These are phyloP conservation scores for Pyralis farinalis DNA, from an alignment of 2,888 invertebrate genomes.

Conservation along the genomic window DNA sequence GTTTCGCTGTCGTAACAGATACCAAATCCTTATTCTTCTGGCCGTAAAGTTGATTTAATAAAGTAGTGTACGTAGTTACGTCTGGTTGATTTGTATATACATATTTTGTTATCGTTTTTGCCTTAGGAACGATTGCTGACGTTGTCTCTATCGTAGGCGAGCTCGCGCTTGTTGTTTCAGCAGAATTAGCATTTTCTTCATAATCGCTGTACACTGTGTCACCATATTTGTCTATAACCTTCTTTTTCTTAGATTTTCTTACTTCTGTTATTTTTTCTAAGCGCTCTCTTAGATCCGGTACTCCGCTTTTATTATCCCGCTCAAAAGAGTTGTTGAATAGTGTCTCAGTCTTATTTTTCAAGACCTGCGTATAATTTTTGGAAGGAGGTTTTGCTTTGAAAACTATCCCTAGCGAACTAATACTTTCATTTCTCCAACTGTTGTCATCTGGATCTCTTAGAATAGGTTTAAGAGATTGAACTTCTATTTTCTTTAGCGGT, in stretches of 20 bases:
- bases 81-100: not conserved
- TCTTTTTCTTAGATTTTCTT: slow-evolving; percentile 63
- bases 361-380: slow-evolving; percentile 65
- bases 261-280: slow-evolving; percentile 67
- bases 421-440: slow-evolving; percentile 73
- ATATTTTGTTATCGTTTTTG: not conserved
- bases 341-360: slow-evolving; percentile 68
- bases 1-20: slow-evolving; percentile 26
- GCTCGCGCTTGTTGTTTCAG: slow-evolving; percentile 28
- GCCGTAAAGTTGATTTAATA: not conserved
- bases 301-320: slow-evolving; percentile 44
- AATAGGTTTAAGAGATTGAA: slow-evolving; percentile 54
- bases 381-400: slow-evolving; percentile 70
- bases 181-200: slow-evolving; percentile 46
- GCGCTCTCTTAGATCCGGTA: slow-evolving; percentile 56
- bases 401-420: slow-evolving; percentile 69
- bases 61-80: not conserved
- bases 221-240: slow-evolving; percentile 43
- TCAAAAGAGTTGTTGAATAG: slow-evolving; percentile 47
- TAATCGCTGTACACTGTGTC: slow-evolving; percentile 58
- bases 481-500: slow-evolving; percentile 64
- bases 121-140: not conserved
- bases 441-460: slow-evolving; percentile 69
- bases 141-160: slow-evolving; percentile 16
- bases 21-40: slow-evolving; percentile 13